A percentile compares a stretch with the other conserved stretches of the same genome.
Conservation (phyloP, 2,888 invertebrate species). For the Laspeyria flexula region DNA sequence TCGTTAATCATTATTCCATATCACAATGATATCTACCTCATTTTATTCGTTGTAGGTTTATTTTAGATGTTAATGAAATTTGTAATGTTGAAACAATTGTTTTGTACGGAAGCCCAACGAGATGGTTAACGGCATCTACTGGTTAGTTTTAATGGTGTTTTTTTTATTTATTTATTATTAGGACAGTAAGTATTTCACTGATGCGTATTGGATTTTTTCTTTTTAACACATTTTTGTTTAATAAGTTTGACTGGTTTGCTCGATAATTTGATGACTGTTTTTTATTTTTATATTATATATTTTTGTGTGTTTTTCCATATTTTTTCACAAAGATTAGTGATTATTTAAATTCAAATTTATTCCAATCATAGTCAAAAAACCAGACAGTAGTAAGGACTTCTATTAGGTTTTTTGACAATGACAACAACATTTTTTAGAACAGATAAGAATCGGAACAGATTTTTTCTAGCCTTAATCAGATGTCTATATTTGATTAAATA, state of each 20-base stretch:
- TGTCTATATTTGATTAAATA: conserved; percentile 24
- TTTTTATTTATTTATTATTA: conserved; percentile 62
- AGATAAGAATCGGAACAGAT: not conserved
- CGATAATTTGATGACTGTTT: conserved; percentile 19
- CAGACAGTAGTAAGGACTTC: too few relatives aligned
- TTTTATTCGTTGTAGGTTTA: conserved; percentile 80
- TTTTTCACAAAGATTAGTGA: not conserved
- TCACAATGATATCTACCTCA: conserved; percentile 85
- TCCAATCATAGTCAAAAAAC: too few relatives aligned
- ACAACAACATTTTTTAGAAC: too few relatives aligned
- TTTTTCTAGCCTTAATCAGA: conserved; percentile 26
- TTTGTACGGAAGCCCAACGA: conserved; percentile 62
- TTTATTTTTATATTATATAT: conserved; percentile 1
- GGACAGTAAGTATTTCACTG: conserved; percentile 44
- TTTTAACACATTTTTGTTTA: conserved; percentile 5
- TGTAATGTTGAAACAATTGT: conserved; percentile 60
- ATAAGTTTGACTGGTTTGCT: conserved; percentile 10
- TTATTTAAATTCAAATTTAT: not conserved
- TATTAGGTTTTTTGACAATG: too few relatives aligned
- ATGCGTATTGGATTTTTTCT: conserved; percentile 22
- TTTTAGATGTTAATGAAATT: conserved; percentile 72
- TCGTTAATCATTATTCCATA: conserved; percentile 73
- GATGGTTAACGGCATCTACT: conserved; percentile 48
- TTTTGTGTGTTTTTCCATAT: not conserved
- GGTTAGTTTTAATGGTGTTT: conserved; percentile 52